phyloP scores from a whole-genome alignment of 2,797 vertebrate species.

The Tokudaia tokunoshimensis region DNA sequence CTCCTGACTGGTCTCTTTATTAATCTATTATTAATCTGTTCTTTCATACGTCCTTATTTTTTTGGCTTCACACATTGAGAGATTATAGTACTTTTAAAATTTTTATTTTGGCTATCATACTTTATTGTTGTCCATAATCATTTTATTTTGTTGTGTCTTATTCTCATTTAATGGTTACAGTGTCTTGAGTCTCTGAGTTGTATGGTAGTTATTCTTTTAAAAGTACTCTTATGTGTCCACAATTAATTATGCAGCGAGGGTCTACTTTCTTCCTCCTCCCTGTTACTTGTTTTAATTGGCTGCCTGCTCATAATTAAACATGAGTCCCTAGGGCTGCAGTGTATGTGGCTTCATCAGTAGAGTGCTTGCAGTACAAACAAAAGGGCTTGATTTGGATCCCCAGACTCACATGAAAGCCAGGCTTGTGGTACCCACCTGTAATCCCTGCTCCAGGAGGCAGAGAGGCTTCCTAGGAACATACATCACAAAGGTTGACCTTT shows the following conservation, averaged over 20 bases:
- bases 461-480: background rate
- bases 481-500: background rate
- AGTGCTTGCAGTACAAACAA: background rate
- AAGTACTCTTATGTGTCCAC: constrained; percentile 31
- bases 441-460: background rate
- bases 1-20: background rate
- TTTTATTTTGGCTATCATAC: constrained; percentile 53
- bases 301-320: constrained; percentile 40
- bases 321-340: background rate
- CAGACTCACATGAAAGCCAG: background rate
- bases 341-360: background rate
- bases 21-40: background rate
- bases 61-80: constrained; percentile 6
- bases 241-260: background rate
- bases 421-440: background rate
- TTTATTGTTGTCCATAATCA: constrained; percentile 20
- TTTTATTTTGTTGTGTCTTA: constrained; percentile 23
- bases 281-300: constrained; percentile 28
- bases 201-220: constrained; percentile 44
- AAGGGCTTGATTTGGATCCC: background rate
- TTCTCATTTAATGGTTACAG: constrained; percentile 30
- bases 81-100: constrained; percentile 4
- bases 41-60: constrained; percentile 15
- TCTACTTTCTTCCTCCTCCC: background rate
- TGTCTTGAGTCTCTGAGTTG: constrained; percentile 19